Evolutionary conservation across 2,888 invertebrate genomes (phyloP).

Genomic region (Quadriops clusia): DNA sequence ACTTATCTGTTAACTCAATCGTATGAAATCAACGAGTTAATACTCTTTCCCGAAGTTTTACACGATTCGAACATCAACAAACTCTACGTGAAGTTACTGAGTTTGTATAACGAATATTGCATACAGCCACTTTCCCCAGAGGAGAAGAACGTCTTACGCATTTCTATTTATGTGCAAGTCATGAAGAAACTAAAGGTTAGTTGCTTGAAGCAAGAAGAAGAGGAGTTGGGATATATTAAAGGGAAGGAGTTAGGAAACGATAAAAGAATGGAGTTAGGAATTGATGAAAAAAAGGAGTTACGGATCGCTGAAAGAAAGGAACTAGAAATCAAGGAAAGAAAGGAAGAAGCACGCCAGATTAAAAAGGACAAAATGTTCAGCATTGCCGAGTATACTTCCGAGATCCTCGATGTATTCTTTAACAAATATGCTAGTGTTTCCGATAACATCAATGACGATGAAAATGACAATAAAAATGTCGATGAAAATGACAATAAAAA

Average conservation of each 20-base stretch:
- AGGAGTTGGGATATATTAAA: no score
- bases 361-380: constrained; percentile 30
- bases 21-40: constrained; percentile 26
- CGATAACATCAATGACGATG: no score
- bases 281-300: no score
- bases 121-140: constrained; percentile 18
- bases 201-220: no score
- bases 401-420: constrained; percentile 31
- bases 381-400: constrained; percentile 30
- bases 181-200: no score
- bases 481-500: no score
- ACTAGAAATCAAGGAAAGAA: constrained; percentile 21
- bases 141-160: constrained; percentile 24
- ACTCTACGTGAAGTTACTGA: constrained; percentile 22
- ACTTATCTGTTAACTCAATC: constrained; percentile 21
- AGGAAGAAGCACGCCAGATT: no score
- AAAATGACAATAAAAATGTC: no score
- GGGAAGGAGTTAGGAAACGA: no score
- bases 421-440: constrained; percentile 8
- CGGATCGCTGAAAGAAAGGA: no score
- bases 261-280: no score
- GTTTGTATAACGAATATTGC: constrained; percentile 24
- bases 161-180: no score
- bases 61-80: constrained; percentile 26
- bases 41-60: constrained; percentile 30